phyloP scores from a whole-genome alignment of 1,140 invertebrate genomes.

The Lycorma delicatula region DNA sequence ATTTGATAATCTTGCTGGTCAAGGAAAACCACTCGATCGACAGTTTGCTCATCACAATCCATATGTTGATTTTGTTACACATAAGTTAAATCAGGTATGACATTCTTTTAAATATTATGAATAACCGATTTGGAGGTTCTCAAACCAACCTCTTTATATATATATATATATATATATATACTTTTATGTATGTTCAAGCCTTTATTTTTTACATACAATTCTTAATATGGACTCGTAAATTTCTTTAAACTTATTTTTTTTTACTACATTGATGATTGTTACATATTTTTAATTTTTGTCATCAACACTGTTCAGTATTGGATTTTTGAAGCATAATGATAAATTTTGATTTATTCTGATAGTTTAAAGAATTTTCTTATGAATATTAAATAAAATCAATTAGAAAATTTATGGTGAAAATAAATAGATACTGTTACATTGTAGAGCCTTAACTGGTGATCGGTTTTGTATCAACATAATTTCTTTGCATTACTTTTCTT shows the following conservation, averaged over 20 bases:
- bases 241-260: background rate
- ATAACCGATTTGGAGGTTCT: background rate
- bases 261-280: background rate
- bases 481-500: no score
- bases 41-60: slow-evolving; percentile 70
- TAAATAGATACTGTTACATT: no score
- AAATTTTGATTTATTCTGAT: no score
- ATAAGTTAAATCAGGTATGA: slow-evolving; percentile 75
- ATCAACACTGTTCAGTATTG: no score
- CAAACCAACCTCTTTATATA: background rate
- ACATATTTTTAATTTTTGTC: background rate
- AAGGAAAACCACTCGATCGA: slow-evolving; percentile 66
- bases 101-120: background rate
- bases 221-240: no score
- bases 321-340: no score
- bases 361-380: no score
- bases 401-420: no score
- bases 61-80: slow-evolving; percentile 78
- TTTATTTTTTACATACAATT: background rate
- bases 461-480: no score
- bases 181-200: background rate
- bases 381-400: no score
- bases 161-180: background rate
- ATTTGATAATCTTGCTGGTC: slow-evolving; percentile 71
- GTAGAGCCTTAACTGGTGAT: no score